These are phyloP conservation scores for Anarhynchus alexandrinus DNA, from an alignment of 2,113 vertebrate genomes.

Conservation along the genomic window DNA sequence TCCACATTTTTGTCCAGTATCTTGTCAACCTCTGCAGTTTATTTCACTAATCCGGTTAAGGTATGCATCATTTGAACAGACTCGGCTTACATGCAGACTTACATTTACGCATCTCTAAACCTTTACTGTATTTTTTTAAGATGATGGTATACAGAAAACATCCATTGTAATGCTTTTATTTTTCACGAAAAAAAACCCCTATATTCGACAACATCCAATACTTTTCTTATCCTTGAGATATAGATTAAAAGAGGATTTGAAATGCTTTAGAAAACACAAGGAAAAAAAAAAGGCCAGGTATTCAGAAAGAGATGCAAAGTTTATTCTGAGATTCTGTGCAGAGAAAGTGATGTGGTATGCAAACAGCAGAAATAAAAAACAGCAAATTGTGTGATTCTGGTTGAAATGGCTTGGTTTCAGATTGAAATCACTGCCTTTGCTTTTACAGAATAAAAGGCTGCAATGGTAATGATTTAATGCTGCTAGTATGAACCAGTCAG, in stretches of 20 bases:
- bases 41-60: neutral
- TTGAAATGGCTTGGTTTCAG: neutral
- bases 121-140: neutral
- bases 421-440: neutral
- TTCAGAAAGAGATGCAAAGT: neutral
- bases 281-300: neutral
- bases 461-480: neutral
- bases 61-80: neutral
- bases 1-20: neutral
- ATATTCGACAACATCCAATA: neutral
- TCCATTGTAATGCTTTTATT: neutral
- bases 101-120: neutral
- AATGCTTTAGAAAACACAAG: neutral
- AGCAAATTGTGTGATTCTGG: neutral
- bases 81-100: neutral
- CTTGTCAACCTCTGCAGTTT: neutral
- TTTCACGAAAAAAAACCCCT: neutral
- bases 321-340: neutral
- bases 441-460: neutral
- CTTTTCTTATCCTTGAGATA: neutral
- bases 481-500: neutral
- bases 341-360: neutral
- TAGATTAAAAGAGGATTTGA: neutral
- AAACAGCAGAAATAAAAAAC: neutral
- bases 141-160: neutral